phyloP scores from a whole-genome alignment of 2,797 vertebrate species.

The Sebastes iracundus region DNA sequence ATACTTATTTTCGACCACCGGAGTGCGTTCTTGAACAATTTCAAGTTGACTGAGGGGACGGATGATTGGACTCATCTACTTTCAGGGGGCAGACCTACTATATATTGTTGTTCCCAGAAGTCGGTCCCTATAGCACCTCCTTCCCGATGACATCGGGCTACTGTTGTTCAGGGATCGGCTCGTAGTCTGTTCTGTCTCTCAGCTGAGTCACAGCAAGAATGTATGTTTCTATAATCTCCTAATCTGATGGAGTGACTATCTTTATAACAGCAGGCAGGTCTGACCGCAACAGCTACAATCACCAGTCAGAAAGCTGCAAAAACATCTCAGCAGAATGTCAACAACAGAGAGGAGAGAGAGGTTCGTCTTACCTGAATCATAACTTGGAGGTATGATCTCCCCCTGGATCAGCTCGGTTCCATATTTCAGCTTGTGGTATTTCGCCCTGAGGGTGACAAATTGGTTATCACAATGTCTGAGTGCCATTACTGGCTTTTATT shows the following conservation, averaged over 20 bases:
- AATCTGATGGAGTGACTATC: neutral
- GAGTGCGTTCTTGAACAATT: too few relatives aligned
- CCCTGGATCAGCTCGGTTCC: slow-evolving; percentile 95
- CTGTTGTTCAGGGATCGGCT: too few relatives aligned
- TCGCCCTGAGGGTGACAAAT: slow-evolving; percentile 82
- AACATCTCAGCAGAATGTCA: neutral
- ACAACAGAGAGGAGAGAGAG: neutral
- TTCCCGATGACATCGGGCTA: too few relatives aligned
- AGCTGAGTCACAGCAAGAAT: neutral
- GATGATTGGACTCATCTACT: too few relatives aligned
- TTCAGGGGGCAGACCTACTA: too few relatives aligned
- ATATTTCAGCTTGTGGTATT: slow-evolving; percentile 94
- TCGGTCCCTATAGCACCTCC: too few relatives aligned
- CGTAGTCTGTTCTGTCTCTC: neutral
- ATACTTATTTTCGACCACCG: too few relatives aligned
- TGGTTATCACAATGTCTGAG: neutral
- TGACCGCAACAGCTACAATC: neutral
- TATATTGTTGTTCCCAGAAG: too few relatives aligned
- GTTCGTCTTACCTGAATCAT: slow-evolving; percentile 90
- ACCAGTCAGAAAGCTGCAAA: neutral
- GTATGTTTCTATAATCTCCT: neutral
- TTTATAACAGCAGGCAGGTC: neutral
- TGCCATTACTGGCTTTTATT: neutral
- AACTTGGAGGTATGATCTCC: slow-evolving; percentile 92
- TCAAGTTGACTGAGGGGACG: too few relatives aligned